Percentiles rank a stretch among this genome's conserved stretches.
phyloP scores from a whole-genome alignment of 2,797 vertebrate genomes.

The Coracias cyanogaster region DNA sequence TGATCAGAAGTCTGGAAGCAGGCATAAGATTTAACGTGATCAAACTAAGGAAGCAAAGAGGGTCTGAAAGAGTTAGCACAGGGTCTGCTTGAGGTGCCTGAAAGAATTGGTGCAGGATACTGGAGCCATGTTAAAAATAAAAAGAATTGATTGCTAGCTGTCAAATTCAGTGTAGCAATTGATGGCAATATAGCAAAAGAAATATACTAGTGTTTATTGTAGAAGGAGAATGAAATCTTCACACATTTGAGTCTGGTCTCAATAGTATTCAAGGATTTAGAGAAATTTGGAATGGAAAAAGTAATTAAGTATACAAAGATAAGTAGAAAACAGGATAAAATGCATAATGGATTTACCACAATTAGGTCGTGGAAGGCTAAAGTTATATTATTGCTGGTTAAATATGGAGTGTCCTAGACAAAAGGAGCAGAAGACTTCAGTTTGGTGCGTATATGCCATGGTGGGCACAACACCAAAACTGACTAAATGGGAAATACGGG shows the following conservation, averaged over 20 bases:
- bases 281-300: neutral
- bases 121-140: neutral
- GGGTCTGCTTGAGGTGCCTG: neutral
- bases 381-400: neutral
- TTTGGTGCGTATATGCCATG: neutral
- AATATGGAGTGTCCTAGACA: neutral
- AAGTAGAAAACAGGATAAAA: constrained; percentile 58
- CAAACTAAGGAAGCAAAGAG: neutral
- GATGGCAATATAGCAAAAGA: neutral
- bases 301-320: constrained; percentile 9
- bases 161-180: neutral
- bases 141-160: neutral
- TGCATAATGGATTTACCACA: constrained; percentile 11
- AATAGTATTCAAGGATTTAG: constrained; percentile 10
- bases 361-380: constrained; percentile 39
- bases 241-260: neutral
- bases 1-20: neutral
- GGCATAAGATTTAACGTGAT: neutral
- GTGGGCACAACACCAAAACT: fast-evolving
- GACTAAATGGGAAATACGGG: neutral
- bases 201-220: neutral
- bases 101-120: neutral
- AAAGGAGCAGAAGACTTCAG: neutral
- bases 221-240: neutral
- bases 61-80: neutral